phyloP scores from a whole-genome alignment of 2,888 invertebrate species.

The Oligia latruncula region DNA sequence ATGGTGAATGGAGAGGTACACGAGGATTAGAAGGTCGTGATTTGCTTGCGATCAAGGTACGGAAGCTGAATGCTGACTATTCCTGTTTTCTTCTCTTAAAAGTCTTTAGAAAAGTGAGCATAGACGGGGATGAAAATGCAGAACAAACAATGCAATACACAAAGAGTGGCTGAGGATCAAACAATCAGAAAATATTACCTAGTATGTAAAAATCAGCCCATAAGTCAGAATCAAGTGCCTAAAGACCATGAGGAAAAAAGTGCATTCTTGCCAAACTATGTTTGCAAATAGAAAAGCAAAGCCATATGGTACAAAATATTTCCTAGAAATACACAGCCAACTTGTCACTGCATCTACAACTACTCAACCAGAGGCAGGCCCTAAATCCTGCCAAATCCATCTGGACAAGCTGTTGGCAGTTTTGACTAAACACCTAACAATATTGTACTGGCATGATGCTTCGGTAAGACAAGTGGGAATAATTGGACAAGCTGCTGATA shows the following conservation, averaged over 20 bases:
- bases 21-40: slow-evolving; percentile 47
- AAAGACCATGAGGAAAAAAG: not conserved
- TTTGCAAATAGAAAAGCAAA: not conserved
- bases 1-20: slow-evolving; percentile 55
- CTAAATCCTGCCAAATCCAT: slow-evolving; percentile 44
- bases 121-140: not conserved
- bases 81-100: not conserved
- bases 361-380: slow-evolving; percentile 8
- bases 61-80: not conserved
- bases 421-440: slow-evolving; percentile 51
- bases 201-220: no score
- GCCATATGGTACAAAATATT: not conserved
- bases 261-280: no score
- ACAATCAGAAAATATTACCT: not conserved
- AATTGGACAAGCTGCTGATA: slow-evolving; percentile 61
- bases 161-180: not conserved
- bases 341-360: slow-evolving; percentile 13
- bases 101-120: not conserved
- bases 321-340: slow-evolving; percentile 9
- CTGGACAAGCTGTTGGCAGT: slow-evolving; percentile 57
- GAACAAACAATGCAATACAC: not conserved
- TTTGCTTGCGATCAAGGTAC: slow-evolving; percentile 24
- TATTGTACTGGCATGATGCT: slow-evolving; percentile 55
- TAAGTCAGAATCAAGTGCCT: not conserved
- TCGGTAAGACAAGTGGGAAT: slow-evolving; percentile 55